Base-by-base conservation (phyloP, 2,113 vertebrate species). In the Mus pahari region DNA sequence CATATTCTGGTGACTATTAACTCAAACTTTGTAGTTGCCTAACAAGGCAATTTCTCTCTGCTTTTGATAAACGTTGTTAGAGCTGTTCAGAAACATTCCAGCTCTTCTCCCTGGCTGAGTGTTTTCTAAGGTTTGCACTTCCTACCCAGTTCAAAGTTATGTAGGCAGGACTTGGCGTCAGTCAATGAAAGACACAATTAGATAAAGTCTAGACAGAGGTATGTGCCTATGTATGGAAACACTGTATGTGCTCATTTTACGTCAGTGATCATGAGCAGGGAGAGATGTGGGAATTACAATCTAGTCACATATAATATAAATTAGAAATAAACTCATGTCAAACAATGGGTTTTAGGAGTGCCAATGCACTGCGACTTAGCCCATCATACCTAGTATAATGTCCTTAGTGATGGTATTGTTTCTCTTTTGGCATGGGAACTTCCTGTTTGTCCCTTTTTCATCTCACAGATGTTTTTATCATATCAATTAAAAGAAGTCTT, bases 391-490 rank as follows among this genome's bases (percentile, higher is more conserved):
- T 42, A 62, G 78, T 42, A 36, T 50, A 22, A 73, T 55, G 45
- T 94, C 74, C 78, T 70, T 62, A 53, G 20, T 86, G 62, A 36
- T 7, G 55, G 53, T 45, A 58, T 92, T 92, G 45, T 94, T 87
- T 87, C 92, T 95, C 22, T 87, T 79, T 53, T 73, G 48, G n/a
- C 79, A 17, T 45, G 20, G 91, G 93, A 70, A 79, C 68, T 39
- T 24, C 17, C 55, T 84, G 48, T 62, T 36, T 89, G 73, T 68
- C 33, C 68, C 60, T 91, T 79, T 82, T 92, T 93, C 95, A 87
- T 92, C 62, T 78, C 70, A 45, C 12, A 62, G 90, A 94, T 86
- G 68, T 90, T 95, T 45, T 96, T 97, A 94, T 87, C 62, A 53
- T 1, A 94, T 94, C 62, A 93, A 96, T 90, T 94, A 77, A 92